Conservation (phyloP, 2,113 vertebrate species). For the Lipophrys pholis region DNA sequence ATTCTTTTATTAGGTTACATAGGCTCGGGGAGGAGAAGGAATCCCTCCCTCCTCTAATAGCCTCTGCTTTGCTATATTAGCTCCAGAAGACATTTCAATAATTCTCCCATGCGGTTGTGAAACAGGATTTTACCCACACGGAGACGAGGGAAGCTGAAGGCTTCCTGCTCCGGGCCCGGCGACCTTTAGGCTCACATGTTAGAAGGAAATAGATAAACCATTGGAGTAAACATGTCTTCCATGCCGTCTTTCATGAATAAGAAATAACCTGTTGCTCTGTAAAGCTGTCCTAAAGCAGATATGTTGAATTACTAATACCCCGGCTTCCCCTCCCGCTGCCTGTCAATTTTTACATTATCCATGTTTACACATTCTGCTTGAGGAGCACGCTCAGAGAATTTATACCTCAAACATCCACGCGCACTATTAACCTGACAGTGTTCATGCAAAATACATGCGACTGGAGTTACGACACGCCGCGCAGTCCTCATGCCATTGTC, state of each 20-base stretch:
- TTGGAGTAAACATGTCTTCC: conserved; percentile 29
- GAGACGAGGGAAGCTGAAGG: conserved; percentile 20
- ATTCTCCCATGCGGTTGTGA: conserved; percentile 37
- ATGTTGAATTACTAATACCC: conserved; percentile 41
- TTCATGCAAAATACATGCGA: conserved; percentile 10
- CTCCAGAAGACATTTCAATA: conserved; percentile 33
- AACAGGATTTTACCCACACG: conserved; percentile 45
- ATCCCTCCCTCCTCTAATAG: conserved; percentile 35
- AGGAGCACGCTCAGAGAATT: conserved; percentile 15
- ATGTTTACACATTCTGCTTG: conserved; percentile 9
- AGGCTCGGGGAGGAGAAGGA: conserved; percentile 43
- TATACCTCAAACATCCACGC: conserved; percentile 9
- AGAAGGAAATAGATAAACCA: conserved; percentile 9
- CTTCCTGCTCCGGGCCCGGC: neutral
- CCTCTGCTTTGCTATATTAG: conserved; percentile 40
- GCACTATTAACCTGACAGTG: conserved; percentile 9
- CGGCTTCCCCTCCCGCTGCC: neutral
- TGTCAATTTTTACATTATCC: conserved; percentile 16
- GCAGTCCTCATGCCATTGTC: neutral
- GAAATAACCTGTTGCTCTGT: conserved; percentile 41
- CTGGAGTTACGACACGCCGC: neutral
- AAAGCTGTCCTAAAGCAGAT: conserved; percentile 50
- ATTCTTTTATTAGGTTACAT: conserved; percentile 63
- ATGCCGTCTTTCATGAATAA: conserved; percentile 42
- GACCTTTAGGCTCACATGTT: conserved; percentile 7